A percentile compares a stretch with the other conserved stretches of the same genome.
phyloP scores from a whole-genome alignment of 2,113 vertebrate species.

The Archocentrus centrarchus region DNA sequence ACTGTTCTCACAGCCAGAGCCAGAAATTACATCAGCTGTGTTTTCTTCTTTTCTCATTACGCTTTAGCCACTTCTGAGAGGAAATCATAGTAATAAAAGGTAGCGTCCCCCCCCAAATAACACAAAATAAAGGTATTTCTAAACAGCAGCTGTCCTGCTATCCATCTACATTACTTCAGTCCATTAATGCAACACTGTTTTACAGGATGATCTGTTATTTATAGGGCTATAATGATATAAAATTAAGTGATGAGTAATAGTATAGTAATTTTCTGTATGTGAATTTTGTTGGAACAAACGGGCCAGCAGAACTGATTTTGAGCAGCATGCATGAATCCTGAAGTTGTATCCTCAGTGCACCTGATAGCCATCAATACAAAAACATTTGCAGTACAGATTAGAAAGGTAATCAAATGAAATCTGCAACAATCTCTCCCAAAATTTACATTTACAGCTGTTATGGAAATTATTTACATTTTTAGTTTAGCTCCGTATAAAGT shows the following conservation, averaged over 20 bases:
- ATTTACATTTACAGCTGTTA: too few relatives aligned
- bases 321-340: neutral
- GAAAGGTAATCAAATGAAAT: neutral
- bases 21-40: constrained; percentile 15
- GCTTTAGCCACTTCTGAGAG: neutral
- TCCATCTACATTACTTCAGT: neutral
- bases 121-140: constrained; percentile 3
- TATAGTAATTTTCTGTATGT: neutral
- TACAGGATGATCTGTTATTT: neutral
- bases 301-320: neutral
- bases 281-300: neutral
- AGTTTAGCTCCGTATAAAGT: too few relatives aligned
- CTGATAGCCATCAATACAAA: neutral
- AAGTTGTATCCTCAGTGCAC: neutral
- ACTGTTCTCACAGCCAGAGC: constrained; percentile 25
- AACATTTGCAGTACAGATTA: too few relatives aligned
- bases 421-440: too few relatives aligned
- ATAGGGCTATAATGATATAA: neutral
- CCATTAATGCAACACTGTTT: neutral
- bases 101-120: neutral
- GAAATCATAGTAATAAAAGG: constrained; percentile 1
- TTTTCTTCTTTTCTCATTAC: neutral
- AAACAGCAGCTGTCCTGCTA: neutral
- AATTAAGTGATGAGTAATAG: neutral
- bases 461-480: too few relatives aligned